Evolutionary conservation across 2,888 invertebrate species (phyloP), one percentile per base, ranked within the genome.

Genomic region (Drosophila birchii): DNA sequence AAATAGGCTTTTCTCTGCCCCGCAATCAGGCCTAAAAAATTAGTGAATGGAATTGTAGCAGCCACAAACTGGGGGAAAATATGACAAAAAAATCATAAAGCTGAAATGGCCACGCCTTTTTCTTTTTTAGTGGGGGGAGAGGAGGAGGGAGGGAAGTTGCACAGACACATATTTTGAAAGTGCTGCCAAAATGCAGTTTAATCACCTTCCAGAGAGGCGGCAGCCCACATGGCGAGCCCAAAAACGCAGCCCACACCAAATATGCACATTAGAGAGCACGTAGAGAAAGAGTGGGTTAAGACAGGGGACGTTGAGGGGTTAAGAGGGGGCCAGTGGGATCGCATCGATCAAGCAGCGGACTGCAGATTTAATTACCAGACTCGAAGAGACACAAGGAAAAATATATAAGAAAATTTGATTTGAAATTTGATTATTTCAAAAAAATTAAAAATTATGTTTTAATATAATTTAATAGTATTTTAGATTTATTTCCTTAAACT

Each of bases 121-220:
- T 34, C 20, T 6, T 9, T 57, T 34, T 14, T 1, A 2, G 26
- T 5, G 34, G 47, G 39, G 26, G 45, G 2, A 11, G 16, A 11
- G n/a, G 26, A 26, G 26, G 26, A 14, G 47, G 26, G 26, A 14
- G 47, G 47, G 11, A 29, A 26, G 29, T 47, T 47, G 47, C 47
- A 47, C 26, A 47, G n/a, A 47, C 34, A 67, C 39, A 71, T 76
- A 79, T 76, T 72, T 67, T 67, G 67, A 84, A 80, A 88, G 87
- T 75, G 81, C 69, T 83, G 87, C 84, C 78, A 81, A 83, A 84
- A 85, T 89, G 75, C 75, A 87, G 89, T 83, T 83, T 85, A 83
- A 89, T 85, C 89, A 83, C 89, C 88, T 89, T 89, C 80, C 68
- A 78, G 81, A 75, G 34, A 53, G 53, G 36, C 75, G 53, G 36